Evolutionary conservation across 2,797 vertebrate species (phyloP).

Genomic region (Acridotheres tristis): DNA sequence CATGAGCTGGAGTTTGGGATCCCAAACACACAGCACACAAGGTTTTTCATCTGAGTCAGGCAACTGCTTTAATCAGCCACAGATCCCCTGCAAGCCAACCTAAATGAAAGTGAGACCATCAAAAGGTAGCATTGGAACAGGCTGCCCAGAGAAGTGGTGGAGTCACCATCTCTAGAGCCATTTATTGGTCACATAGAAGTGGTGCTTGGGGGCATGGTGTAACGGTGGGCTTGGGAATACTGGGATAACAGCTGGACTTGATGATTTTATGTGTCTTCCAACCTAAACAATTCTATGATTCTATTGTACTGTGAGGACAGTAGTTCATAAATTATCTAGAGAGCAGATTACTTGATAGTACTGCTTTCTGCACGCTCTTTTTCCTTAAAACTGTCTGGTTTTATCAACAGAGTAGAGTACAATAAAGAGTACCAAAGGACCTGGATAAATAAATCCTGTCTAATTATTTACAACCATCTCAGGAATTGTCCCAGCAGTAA

Average conservation of each 20-base stretch:
- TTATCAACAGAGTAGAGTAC: background rate
- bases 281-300: background rate
- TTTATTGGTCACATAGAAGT: background rate
- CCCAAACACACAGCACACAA: background rate
- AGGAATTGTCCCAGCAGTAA: background rate
- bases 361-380: background rate
- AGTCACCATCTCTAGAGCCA: background rate
- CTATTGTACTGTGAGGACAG: background rate
- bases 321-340: background rate
- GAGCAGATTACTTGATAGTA: background rate
- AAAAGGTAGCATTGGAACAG: background rate
- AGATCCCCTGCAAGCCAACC: background rate
- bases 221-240: background rate
- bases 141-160: background rate
- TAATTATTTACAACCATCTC: background rate
- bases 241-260: background rate
- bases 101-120: background rate
- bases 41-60: background rate
- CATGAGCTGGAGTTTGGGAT: fast-evolving
- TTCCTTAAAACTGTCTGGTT: background rate
- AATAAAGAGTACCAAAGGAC: background rate
- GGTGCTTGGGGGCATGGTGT: background rate
- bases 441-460: background rate
- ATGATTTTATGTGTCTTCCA: background rate
- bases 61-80: background rate